These are phyloP conservation scores for Daubentonia madagascariensis DNA, from an alignment of 2,113 vertebrate species.

Conservation along the genomic window DNA sequence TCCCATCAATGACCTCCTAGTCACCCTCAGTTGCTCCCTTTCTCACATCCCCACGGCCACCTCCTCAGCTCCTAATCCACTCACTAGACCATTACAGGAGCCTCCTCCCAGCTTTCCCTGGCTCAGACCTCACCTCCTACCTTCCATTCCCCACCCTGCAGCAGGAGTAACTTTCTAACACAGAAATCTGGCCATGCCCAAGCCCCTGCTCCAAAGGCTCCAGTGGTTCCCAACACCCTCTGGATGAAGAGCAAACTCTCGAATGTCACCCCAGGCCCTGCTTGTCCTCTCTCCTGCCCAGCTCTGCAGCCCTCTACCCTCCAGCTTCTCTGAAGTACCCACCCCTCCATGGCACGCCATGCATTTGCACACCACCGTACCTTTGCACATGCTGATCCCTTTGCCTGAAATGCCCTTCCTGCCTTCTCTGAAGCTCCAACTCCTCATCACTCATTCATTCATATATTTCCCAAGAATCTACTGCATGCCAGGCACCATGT, in stretches of 20 bases:
- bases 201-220: background rate
- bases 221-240: background rate
- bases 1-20: background rate
- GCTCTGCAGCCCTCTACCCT: background rate
- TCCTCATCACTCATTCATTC: background rate
- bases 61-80: background rate
- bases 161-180: background rate
- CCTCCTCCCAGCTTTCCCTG: background rate
- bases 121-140: no score
- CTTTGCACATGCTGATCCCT: background rate
- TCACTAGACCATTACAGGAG: background rate
- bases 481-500: background rate
- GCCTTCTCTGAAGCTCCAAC: background rate
- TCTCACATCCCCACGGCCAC: background rate
- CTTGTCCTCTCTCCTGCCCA: background rate
- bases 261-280: background rate
- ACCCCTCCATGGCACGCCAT: no score
- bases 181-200: background rate
- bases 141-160: background rate
- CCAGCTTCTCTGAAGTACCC: no score
- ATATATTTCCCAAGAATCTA: background rate
- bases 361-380: background rate
- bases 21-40: background rate
- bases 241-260: background rate
- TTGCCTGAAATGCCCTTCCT: background rate